Evolutionary conservation across 2,797 vertebrate genomes (phyloP), one percentile per base, ranked within the genome.

Genomic region (Sebastes hubbsi): DNA sequence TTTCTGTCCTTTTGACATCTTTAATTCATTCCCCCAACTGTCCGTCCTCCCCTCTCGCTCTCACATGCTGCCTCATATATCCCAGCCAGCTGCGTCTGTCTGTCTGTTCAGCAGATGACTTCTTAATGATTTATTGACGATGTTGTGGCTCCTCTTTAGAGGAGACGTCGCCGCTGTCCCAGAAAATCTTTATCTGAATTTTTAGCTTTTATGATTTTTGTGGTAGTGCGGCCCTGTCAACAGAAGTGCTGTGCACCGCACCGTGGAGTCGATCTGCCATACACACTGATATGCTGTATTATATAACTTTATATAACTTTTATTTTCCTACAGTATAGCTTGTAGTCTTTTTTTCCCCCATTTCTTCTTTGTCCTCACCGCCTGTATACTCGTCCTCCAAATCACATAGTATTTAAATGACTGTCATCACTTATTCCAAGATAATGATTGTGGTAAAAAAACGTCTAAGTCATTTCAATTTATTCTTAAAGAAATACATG

Each of bases 61-160:
- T 49, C 38, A 58, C 42, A 5, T 22, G 55, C 36, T 18, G 63
- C 32, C 22, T 55, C 5, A 1, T 27, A 34, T 64, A 74, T 69
- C 20, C 12, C 80, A 72, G 61, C 32, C 55, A 3, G 29, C 1
- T 10, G 1, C 1, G n/a, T 56, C 65, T 9, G 55, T 77, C 67
- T n/a, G 32, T 77, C 67, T n/a, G 32, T 78, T 69, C 59, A 62
- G 65, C 55, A 60, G 77, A 89, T 71, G 65, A 78, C 20, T 25
- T 73, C 55, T 1, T 67, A 75, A 76, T 80, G 75, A 89, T 88
- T 89, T 91, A 86, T 80, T 83, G 78, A 82, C 13, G 6, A 71
- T 4, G 20, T 13, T 11, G 66, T 14, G 56, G 54, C 36, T 77
- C 68, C 66, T 82, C 66, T 78, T 82, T 52, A 62, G 24, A 64